Percentiles rank a stretch among this genome's conserved stretches.
Conservation (phyloP, 1,140 invertebrate species). For the Meteorus sp. region DNA sequence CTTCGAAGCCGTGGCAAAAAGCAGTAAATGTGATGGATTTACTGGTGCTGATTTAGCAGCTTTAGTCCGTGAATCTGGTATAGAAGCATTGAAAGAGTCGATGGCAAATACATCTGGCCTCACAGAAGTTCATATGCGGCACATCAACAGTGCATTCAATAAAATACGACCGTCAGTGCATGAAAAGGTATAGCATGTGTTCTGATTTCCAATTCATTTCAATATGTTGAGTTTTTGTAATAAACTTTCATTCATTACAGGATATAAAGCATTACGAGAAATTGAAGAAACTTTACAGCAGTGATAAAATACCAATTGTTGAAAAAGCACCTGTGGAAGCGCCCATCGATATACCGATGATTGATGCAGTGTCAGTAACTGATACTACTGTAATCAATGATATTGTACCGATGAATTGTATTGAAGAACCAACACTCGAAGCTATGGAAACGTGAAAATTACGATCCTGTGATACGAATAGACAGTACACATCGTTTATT, state of each 20-base stretch:
- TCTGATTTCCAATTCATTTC: constrained; percentile 16
- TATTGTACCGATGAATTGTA: too few relatives aligned
- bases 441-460: constrained; percentile 56
- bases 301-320: constrained; percentile 39
- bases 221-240: background rate
- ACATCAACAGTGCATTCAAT: constrained; percentile 67
- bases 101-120: constrained; percentile 50
- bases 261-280: constrained; percentile 64
- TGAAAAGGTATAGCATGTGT: constrained; percentile 63
- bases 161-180: constrained; percentile 83
- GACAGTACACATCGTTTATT: constrained; percentile 46
- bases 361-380: too few relatives aligned
- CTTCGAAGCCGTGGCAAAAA: constrained; percentile 68
- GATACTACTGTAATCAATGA: too few relatives aligned
- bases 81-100: constrained; percentile 73
- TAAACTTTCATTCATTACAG: constrained; percentile 36
- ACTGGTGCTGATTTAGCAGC: constrained; percentile 93
- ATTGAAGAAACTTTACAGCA: constrained; percentile 60
- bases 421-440: constrained; percentile 48
- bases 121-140: constrained; percentile 57
- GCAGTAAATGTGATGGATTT: constrained; percentile 73
- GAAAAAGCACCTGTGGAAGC: constrained; percentile 53
- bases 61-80: constrained; percentile 80
- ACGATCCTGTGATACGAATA: constrained; percentile 17
- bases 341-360: constrained; percentile 40